phyloP scores from a whole-genome alignment of 2,113 vertebrate species.

The Chloebia gouldiae region DNA sequence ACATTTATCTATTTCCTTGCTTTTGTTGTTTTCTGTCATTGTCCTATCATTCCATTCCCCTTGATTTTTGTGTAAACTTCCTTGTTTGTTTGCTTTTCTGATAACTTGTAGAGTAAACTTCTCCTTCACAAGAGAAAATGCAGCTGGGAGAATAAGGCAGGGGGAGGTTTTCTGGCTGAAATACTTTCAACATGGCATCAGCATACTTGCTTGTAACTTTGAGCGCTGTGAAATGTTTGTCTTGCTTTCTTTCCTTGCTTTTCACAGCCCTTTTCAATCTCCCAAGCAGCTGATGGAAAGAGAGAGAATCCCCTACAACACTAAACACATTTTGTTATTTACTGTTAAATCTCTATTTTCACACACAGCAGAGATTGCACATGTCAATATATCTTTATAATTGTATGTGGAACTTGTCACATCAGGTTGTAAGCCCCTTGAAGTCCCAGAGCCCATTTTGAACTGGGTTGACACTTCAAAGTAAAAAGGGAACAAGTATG shows the following conservation, averaged over 20 bases:
- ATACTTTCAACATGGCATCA: neutral
- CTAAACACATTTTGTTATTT: slow-evolving; percentile 10
- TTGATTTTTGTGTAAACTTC: slow-evolving; percentile 67
- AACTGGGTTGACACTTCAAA: slow-evolving; percentile 19
- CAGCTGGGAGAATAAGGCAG: neutral
- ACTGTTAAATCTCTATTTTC: slow-evolving; percentile 23
- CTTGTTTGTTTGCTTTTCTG: slow-evolving; percentile 75
- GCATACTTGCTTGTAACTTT: slow-evolving; percentile 33
- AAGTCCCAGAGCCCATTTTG: slow-evolving; percentile 24
- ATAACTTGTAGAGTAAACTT: slow-evolving; percentile 53
- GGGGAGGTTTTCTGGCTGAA: slow-evolving; percentile 14
- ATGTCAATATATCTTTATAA: slow-evolving; percentile 14
- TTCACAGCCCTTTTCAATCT: neutral
- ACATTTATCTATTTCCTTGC: slow-evolving; percentile 62
- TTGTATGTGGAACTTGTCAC: slow-evolving; percentile 36
- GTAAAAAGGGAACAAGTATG: neutral
- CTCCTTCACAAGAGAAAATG: slow-evolving; percentile 11
- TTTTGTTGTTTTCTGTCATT: slow-evolving; percentile 66
- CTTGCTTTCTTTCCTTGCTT: neutral
- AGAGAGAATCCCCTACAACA: neutral
- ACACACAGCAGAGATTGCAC: neutral
- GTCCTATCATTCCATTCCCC: slow-evolving; percentile 59
- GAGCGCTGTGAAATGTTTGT: slow-evolving; percentile 21
- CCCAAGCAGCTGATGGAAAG: neutral
- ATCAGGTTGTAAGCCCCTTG: slow-evolving; percentile 31